Conservation (phyloP, 2,888 invertebrate genomes). For the Lochmaea capreae region DNA sequence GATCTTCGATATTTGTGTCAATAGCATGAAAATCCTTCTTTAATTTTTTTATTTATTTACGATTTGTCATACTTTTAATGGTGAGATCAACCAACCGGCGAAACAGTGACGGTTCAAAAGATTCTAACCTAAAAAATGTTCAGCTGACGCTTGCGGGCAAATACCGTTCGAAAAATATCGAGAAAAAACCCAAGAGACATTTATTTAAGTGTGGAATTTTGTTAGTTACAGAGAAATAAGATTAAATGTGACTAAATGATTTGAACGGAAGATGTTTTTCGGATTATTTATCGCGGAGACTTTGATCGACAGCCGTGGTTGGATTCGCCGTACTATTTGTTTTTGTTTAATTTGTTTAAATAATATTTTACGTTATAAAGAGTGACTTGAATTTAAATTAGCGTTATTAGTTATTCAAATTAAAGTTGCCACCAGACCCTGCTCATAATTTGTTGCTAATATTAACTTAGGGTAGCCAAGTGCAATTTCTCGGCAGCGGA, state of each 20-base stretch:
- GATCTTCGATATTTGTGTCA: constrained; percentile 55
- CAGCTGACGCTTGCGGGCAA: constrained; percentile 35
- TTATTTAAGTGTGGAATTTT: constrained; percentile 38
- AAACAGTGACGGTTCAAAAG: constrained; percentile 48
- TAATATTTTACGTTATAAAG: constrained; percentile 17
- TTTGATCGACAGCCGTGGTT: constrained; percentile 23
- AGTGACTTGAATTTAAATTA: neutral
- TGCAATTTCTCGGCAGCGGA: too few relatives aligned
- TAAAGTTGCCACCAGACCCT: neutral
- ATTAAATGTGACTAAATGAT: constrained; percentile 37
- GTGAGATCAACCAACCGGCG: constrained; percentile 48
- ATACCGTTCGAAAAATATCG: constrained; percentile 37
- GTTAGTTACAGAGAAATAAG: constrained; percentile 34
- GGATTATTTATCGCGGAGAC: constrained; percentile 7
- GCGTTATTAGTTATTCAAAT: neutral
- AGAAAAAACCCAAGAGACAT: constrained; percentile 35
- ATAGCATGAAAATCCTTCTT: constrained; percentile 52
- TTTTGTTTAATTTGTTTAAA: constrained; percentile 22
- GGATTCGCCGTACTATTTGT: constrained; percentile 18
- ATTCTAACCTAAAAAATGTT: constrained; percentile 33
- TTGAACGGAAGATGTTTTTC: constrained; percentile 18
- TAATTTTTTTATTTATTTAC: constrained; percentile 46
- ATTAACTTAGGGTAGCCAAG: too few relatives aligned
- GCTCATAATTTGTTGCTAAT: too few relatives aligned
- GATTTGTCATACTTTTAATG: constrained; percentile 51